These are phyloP conservation scores for Eupeodes luniger DNA, from an alignment of 2,888 invertebrate genomes.

Conservation along the genomic window DNA sequence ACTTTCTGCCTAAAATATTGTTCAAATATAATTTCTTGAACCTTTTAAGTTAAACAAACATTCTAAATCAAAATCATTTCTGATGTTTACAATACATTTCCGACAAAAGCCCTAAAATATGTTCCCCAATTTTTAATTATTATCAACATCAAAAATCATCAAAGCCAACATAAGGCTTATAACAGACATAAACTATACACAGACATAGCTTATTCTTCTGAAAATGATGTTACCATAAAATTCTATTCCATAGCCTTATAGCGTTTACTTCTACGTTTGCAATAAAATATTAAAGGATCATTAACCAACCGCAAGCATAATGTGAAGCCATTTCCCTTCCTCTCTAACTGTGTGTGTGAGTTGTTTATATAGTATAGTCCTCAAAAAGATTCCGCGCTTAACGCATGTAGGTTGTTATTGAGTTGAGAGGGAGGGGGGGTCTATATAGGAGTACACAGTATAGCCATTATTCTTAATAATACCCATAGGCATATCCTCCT, in stretches of 20 bases:
- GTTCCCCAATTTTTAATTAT: conserved; percentile 15
- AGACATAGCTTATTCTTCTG: neutral
- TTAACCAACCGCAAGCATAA: conserved; percentile 66
- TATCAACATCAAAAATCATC: conserved; percentile 19
- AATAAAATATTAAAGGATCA: conserved; percentile 67
- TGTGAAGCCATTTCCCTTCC: conserved; percentile 41
- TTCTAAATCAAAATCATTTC: too few species aligned
- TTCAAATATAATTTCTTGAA: too few species aligned
- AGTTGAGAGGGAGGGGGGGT: neutral
- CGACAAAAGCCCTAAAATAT: neutral
- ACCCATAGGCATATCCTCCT: conserved; percentile 26
- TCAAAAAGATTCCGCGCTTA: conserved; percentile 30
- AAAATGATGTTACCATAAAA: neutral
- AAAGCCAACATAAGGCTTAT: conserved; percentile 4
- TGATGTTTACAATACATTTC: neutral
- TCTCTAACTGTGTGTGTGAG: neutral
- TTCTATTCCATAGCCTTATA: neutral
- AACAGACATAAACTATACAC: conserved; percentile 13
- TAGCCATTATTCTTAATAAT: conserved; percentile 35
- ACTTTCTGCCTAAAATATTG: too few species aligned
- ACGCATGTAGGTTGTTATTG: too few species aligned
- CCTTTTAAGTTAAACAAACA: too few species aligned
- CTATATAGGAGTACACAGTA: conserved; percentile 6
- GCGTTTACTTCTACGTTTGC: conserved; percentile 2
- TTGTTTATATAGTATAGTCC: neutral